These are phyloP conservation scores for Limnephilus marmoratus DNA, from an alignment of 2,888 invertebrate genomes.

Conservation along the genomic window DNA sequence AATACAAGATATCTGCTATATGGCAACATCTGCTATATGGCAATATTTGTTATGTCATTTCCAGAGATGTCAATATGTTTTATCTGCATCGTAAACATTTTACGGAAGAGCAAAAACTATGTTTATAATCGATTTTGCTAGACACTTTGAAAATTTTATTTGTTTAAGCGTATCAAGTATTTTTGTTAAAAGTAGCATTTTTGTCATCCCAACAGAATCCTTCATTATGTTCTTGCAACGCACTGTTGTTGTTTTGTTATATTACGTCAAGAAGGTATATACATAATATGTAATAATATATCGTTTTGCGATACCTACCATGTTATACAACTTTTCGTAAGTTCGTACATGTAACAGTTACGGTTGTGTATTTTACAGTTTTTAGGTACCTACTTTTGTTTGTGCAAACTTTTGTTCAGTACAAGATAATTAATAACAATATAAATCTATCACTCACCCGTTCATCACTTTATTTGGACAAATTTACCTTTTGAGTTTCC, in stretches of 20 bases:
- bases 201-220: background rate
- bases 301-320: background rate
- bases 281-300: background rate
- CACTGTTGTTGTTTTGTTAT: too few relatives aligned
- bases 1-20: too few relatives aligned
- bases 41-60: background rate
- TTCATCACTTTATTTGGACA: too few relatives aligned
- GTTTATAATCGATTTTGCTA: background rate
- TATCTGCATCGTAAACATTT: background rate
- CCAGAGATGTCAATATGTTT: background rate
- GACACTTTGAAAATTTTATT: background rate
- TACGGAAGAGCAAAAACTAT: background rate
- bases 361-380: background rate
- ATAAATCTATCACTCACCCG: too few relatives aligned
- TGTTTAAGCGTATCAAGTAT: background rate
- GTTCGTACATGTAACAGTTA: background rate
- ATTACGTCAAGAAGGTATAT: too few relatives aligned
- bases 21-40: background rate
- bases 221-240: background rate
- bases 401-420: too few relatives aligned
- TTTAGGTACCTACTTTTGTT: too few relatives aligned
- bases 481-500: too few relatives aligned
- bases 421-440: too few relatives aligned
- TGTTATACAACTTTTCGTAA: background rate
- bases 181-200: background rate